Evolutionary conservation across 2,113 vertebrate genomes (phyloP).

Genomic region (Catharus minimus): DNA sequence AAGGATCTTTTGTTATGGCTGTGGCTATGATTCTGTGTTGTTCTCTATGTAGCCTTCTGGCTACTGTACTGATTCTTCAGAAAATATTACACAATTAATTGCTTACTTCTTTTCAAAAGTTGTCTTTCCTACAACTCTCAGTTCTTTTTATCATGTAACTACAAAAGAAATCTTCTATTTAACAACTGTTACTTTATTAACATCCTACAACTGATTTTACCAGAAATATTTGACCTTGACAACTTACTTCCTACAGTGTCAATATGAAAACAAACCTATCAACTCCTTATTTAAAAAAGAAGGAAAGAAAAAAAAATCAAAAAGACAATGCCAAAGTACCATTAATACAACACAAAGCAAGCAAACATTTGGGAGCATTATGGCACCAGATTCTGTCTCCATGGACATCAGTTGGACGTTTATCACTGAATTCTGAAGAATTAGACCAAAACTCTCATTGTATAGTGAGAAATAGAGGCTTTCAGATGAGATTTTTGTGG

Average conservation of each 20-base stretch:
- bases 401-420: background rate
- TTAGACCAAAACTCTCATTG: background rate
- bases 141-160: background rate
- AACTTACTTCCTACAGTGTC: background rate
- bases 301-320: no score
- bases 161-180: background rate
- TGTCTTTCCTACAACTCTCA: background rate
- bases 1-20: background rate
- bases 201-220: background rate
- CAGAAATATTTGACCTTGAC: background rate
- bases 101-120: background rate
- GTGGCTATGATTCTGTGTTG: background rate
- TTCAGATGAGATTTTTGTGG: background rate
- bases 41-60: background rate
- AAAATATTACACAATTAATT: conserved; percentile 13
- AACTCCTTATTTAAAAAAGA: background rate
- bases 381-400: background rate
- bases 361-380: background rate
- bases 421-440: background rate
- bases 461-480: background rate
- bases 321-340: background rate
- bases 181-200: background rate
- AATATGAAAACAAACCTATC: background rate
- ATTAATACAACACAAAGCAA: background rate
- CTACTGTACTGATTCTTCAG: background rate